These are phyloP conservation scores for Bombus confusus DNA, from an alignment of 1,140 invertebrate species.

Conservation along the genomic window DNA sequence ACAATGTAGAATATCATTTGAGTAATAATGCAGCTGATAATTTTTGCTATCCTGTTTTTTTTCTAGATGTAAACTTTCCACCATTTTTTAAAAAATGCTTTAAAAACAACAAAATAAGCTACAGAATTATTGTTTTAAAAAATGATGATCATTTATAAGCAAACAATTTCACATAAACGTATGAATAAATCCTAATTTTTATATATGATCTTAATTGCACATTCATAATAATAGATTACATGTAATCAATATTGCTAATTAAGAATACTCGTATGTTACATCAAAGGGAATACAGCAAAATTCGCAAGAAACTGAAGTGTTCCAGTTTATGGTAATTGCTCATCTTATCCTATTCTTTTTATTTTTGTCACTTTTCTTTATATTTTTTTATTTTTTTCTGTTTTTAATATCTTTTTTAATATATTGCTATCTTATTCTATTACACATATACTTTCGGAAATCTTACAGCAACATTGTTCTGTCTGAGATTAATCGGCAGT, in stretches of 20 bases:
- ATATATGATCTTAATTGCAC: constrained; percentile 21
- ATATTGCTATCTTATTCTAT: constrained; percentile 31
- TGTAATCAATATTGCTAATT: constrained; percentile 43
- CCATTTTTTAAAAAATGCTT: neutral
- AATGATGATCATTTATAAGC: constrained; percentile 19
- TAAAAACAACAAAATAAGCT: neutral
- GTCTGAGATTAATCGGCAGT: constrained; percentile 47
- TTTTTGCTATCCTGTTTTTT: neutral
- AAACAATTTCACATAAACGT: constrained; percentile 27
- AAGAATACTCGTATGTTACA: constrained; percentile 48
- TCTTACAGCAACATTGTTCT: constrained; percentile 32
- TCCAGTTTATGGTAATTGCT: constrained; percentile 31
- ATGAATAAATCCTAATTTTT: constrained; percentile 44
- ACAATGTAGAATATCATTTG: constrained; percentile 21
- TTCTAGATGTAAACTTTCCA: neutral
- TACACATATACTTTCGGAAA: constrained; percentile 49
- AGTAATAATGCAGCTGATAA: neutral
- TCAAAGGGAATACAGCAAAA: constrained; percentile 29
- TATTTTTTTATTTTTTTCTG: neutral
- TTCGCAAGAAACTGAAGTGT: constrained; percentile 56
- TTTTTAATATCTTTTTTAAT: constrained; percentile 28
- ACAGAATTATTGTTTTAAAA: constrained; percentile 8
- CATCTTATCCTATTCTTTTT: constrained; percentile 30
- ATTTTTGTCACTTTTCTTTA: constrained; percentile 26
- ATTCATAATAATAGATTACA: constrained; percentile 33